phyloP scores from a whole-genome alignment of 2,113 vertebrate species.

The Rhea pennata region DNA sequence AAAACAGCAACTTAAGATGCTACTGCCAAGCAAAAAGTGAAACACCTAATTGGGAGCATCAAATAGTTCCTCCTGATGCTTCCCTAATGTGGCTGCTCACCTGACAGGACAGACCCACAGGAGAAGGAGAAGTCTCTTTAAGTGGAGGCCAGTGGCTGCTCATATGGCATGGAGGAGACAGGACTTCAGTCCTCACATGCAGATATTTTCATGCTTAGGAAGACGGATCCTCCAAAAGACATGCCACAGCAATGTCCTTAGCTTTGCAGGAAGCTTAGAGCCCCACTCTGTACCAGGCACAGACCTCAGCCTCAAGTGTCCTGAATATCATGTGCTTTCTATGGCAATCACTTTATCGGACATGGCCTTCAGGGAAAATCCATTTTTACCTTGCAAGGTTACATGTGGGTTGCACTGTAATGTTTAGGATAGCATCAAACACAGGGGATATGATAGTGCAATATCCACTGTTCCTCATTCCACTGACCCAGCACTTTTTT shows the following conservation, averaged over 20 bases:
- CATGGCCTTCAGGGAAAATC: background rate
- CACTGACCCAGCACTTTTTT: background rate
- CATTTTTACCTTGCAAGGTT: background rate
- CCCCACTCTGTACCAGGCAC: background rate
- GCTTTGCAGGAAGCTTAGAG: background rate
- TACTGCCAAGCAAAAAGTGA: background rate
- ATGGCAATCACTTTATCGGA: background rate
- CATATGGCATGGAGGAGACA: too few relatives aligned
- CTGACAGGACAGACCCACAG: background rate
- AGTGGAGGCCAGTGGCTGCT: too few relatives aligned
- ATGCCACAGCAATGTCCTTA: fast-evolving
- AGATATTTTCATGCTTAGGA: background rate
- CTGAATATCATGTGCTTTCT: background rate
- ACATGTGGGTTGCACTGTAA: background rate
- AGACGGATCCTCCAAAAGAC: background rate
- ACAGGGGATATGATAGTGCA: fast-evolving
- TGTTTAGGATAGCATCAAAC: background rate
- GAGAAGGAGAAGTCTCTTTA: background rate
- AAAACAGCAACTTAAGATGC: background rate
- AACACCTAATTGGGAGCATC: background rate
- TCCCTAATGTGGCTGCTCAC: background rate
- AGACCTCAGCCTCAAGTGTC: background rate
- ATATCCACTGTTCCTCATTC: fast-evolving
- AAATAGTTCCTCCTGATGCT: fast-evolving
- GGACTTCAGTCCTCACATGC: background rate